Evolutionary conservation across 2,113 vertebrate species (phyloP).

Genomic region (Aramus guarauna): DNA sequence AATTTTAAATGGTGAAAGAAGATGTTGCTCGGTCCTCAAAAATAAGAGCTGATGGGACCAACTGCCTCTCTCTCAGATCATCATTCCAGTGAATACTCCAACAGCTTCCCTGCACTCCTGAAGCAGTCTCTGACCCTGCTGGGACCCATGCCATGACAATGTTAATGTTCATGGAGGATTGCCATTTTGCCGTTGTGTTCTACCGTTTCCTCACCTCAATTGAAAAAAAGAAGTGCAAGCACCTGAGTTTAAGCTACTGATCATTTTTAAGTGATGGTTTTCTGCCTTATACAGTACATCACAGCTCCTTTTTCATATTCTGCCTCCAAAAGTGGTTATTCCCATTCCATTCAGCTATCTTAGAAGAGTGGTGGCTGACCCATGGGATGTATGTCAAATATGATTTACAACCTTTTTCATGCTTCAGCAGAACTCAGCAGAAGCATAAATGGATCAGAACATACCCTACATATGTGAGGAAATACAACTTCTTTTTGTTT

Average conservation of each 20-base stretch:
- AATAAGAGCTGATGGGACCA: background rate
- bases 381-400: conserved; percentile 38
- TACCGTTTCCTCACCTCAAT: background rate
- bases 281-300: conserved; percentile 5
- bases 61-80: background rate
- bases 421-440: conserved; percentile 47
- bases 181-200: background rate
- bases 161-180: background rate
- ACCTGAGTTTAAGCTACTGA: background rate
- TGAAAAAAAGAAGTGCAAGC: background rate
- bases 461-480: background rate
- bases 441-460: conserved; percentile 55
- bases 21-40: background rate
- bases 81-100: background rate
- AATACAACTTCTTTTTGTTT: conserved; percentile 11
- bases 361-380: conserved; percentile 48
- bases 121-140: background rate
- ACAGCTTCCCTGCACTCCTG: background rate
- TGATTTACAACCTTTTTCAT: conserved; percentile 56
- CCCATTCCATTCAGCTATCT: conserved; percentile 33
- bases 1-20: background rate
- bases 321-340: background rate
- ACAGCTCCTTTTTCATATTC: conserved; percentile 29
- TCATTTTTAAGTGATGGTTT: conserved; percentile 16
- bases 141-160: background rate